These are phyloP conservation scores for Probaryconus sp. DNA, from an alignment of 1,140 invertebrate genomes.

Conservation along the genomic window DNA sequence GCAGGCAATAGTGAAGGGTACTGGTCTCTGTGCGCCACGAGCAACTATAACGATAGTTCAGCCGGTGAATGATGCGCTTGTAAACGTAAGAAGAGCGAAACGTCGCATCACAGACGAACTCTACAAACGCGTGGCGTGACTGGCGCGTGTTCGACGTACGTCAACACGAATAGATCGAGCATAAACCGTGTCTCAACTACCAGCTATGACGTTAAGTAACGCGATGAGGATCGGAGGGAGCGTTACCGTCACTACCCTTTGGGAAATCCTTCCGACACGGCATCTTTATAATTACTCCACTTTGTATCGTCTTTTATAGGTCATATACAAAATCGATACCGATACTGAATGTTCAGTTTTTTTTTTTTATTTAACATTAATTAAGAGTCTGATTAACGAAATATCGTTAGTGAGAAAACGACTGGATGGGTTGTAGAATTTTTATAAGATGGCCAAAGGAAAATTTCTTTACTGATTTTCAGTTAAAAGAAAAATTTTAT, in stretches of 20 bases:
- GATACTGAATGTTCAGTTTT: slow-evolving; percentile 1
- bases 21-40: slow-evolving; percentile 22
- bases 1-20: neutral
- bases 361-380: too few species aligned
- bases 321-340: slow-evolving; percentile 39
- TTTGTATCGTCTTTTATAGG: slow-evolving; percentile 41
- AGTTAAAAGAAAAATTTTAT: too few species aligned
- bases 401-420: too few species aligned
- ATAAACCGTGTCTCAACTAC: slow-evolving; percentile 57
- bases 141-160: slow-evolving; percentile 71
- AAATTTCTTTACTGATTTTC: too few species aligned
- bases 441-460: too few species aligned
- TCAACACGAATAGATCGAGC: slow-evolving; percentile 67
- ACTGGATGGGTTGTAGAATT: too few species aligned
- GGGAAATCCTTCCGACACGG: slow-evolving; percentile 40
- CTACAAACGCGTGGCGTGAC: slow-evolving; percentile 75
- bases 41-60: slow-evolving; percentile 59
- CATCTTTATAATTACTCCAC: slow-evolving; percentile 44
- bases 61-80: slow-evolving; percentile 69
- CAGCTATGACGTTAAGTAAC: slow-evolving; percentile 51
- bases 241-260: slow-evolving; percentile 41
- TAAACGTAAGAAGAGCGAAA: slow-evolving; percentile 64
- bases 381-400: too few species aligned
- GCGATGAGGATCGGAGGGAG: slow-evolving; percentile 41
- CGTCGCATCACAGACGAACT: slow-evolving; percentile 67